Base-by-base conservation (phyloP, 2,113 vertebrate genomes). In the Calyptommatus sinebrachiatus region DNA sequence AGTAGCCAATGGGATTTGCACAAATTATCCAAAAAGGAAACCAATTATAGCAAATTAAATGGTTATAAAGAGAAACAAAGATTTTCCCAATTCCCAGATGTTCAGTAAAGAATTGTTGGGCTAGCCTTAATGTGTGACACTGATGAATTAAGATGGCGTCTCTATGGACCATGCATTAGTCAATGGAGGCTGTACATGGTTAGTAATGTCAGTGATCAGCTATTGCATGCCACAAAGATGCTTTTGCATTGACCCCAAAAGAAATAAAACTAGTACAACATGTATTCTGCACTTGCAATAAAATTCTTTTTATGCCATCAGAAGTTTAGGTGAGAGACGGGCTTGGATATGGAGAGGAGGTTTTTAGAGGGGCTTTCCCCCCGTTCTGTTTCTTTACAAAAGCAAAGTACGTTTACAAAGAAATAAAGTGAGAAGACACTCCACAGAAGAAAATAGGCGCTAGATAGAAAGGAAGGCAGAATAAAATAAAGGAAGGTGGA, bases 261-360 rank as follows among this genome's bases (percentile, higher is more conserved):
- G 67, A 95, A 97, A 95, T 95, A 96, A 95, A 81, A 60, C 46
- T 22, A 48, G 94, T 95, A 96, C 0, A 92, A 97, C 95, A 96
- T 93, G 96, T 94, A 96, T 91, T 97, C 95, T 96, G 93, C 73
- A 85, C 94, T 96, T 92, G 97, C 97, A 98, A 97, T 97, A 98
- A 98, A 98, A 98, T 95, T 96, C 94, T 97, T 99, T 98, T 97
- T 97, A 97, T 99, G 97, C 97, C 97, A 98, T 99, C 97, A 96
- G 96, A 82, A 94, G 92, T 96, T 89, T 84, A 87, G 93, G 84
- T 70, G 78, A 50, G 79, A 83, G 21, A 79, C 80, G n/a, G 31
- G 16, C 24, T 45, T 71, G 80, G 81, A 87, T 79, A 88, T 90
- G 35, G 71, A 80, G 81, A 50, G 74, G 81, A 62, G 61, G 76